Evolutionary conservation across 2,888 invertebrate species (phyloP).

Genomic region (Tetheella fluctuosa): DNA sequence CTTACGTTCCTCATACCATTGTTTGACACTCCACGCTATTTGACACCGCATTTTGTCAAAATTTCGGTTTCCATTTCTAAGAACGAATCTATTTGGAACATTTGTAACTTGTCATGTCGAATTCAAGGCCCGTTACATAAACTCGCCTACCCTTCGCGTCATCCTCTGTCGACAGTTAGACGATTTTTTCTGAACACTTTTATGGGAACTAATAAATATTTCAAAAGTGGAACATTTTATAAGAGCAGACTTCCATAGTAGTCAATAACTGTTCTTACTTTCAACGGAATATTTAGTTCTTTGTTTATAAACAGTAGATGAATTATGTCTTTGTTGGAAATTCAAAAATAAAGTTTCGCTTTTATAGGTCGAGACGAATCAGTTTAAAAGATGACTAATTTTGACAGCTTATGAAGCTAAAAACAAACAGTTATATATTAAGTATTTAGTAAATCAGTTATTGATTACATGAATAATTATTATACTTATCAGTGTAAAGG

Average conservation of each 20-base stretch:
- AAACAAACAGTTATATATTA: neutral
- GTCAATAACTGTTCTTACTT: slow-evolving; percentile 80
- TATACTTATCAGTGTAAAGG: neutral
- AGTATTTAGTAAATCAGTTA: too few species aligned
- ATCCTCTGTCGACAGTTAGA: slow-evolving; percentile 69
- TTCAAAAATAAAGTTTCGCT: slow-evolving; percentile 71
- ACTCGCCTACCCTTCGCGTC: slow-evolving; percentile 37
- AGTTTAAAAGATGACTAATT: slow-evolving; percentile 22
- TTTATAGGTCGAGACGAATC: slow-evolving; percentile 52
- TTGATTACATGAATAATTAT: too few species aligned
- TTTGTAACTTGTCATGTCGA: slow-evolving; percentile 65
- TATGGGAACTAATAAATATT: slow-evolving; percentile 79
- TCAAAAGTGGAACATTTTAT: slow-evolving; percentile 78
- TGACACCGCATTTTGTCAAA: slow-evolving; percentile 80
- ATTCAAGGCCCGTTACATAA: slow-evolving; percentile 74
- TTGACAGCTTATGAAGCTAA: slow-evolving; percentile 8
- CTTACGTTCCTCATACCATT: slow-evolving; percentile 68
- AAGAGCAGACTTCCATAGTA: slow-evolving; percentile 76
- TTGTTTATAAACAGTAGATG: slow-evolving; percentile 56
- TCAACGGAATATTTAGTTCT: slow-evolving; percentile 63
- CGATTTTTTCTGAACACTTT: slow-evolving; percentile 59
- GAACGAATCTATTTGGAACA: slow-evolving; percentile 59
- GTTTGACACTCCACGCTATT: slow-evolving; percentile 58
- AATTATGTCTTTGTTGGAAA: slow-evolving; percentile 50
- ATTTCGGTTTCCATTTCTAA: slow-evolving; percentile 80